Evolutionary conservation across 2,888 invertebrate genomes (phyloP).

Genomic region (Clepsis dumicolana): DNA sequence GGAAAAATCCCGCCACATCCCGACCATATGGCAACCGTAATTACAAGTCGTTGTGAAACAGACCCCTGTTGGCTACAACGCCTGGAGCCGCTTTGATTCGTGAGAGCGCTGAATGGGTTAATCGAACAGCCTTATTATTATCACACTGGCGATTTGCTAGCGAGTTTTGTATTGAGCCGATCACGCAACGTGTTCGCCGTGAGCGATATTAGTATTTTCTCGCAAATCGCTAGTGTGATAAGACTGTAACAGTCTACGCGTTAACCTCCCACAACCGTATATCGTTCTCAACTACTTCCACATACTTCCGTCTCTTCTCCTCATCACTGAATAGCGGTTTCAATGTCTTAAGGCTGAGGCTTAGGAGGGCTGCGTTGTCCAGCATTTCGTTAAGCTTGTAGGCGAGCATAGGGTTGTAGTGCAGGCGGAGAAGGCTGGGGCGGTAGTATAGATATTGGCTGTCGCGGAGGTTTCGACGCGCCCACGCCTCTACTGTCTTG

Average conservation of each 20-base stretch:
- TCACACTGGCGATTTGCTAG: too few relatives aligned
- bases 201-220: not conserved
- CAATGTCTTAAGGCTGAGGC: slow-evolving; percentile 90
- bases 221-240: too few relatives aligned
- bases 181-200: too few relatives aligned
- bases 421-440: slow-evolving; percentile 91
- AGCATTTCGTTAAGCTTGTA: slow-evolving; percentile 89
- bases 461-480: slow-evolving; percentile 88
- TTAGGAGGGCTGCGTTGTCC: slow-evolving; percentile 92
- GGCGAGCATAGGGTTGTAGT: slow-evolving; percentile 90
- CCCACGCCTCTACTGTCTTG: slow-evolving; percentile 91
- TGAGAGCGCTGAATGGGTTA: too few relatives aligned
- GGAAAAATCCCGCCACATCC: too few relatives aligned
- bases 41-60: too few relatives aligned
- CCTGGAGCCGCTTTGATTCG: too few relatives aligned
- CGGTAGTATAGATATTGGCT: slow-evolving; percentile 93
- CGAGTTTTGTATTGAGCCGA: too few relatives aligned
- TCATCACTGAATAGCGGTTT: slow-evolving; percentile 91
- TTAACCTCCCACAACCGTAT: slow-evolving; percentile 92
- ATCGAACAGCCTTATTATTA: too few relatives aligned
- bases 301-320: slow-evolving; percentile 90
- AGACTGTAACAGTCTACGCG: too few relatives aligned
- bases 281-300: slow-evolving; percentile 95
- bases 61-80: too few relatives aligned
- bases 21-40: too few relatives aligned